Conservation (phyloP, 2,888 invertebrate genomes). For the Cristatella mucedo region DNA sequence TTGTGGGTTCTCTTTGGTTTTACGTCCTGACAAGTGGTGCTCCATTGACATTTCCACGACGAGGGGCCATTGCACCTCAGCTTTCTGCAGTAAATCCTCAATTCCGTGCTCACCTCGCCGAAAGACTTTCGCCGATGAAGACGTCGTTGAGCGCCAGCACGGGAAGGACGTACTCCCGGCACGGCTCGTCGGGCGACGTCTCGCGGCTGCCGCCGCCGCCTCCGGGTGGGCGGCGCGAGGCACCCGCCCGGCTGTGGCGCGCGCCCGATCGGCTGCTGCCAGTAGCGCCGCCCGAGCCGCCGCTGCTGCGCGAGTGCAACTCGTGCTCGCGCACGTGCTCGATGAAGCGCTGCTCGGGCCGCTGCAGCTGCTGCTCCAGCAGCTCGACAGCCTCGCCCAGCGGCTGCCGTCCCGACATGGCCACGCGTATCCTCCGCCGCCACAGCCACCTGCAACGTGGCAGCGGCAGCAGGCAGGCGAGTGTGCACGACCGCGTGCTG, state of each 20-base stretch:
- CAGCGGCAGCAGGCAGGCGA: no score
- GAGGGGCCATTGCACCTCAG: no score
- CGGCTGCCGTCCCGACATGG: conserved; percentile 53
- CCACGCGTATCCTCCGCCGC: conserved; percentile 72
- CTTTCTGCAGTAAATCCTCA: no score
- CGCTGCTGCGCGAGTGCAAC: conserved; percentile 8
- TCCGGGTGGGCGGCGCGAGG: no score
- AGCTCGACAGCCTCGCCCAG: conserved; percentile 54
- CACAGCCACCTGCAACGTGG: conserved; percentile 62
- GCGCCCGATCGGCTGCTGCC: no score
- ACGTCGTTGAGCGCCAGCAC: conserved; percentile 93
- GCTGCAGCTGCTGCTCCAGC: conserved; percentile 49
- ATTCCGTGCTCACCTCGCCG: conserved; percentile 47
- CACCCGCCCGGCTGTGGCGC: no score
- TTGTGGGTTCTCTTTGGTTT: no score
- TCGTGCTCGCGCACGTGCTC: conserved; percentile 35
- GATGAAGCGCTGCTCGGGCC: conserved; percentile 41
- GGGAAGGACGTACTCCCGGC: conserved; percentile 48
- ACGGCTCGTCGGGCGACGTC: conserved; percentile 13
- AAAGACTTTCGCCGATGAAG: conserved; percentile 86
- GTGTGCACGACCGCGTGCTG: no score
- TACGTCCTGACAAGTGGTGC: no score
- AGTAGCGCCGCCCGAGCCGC: no score
- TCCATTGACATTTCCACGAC: no score
- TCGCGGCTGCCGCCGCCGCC: no score